phyloP scores from a whole-genome alignment of 1,140 invertebrate species.

The Drosophila kanapiae region DNA sequence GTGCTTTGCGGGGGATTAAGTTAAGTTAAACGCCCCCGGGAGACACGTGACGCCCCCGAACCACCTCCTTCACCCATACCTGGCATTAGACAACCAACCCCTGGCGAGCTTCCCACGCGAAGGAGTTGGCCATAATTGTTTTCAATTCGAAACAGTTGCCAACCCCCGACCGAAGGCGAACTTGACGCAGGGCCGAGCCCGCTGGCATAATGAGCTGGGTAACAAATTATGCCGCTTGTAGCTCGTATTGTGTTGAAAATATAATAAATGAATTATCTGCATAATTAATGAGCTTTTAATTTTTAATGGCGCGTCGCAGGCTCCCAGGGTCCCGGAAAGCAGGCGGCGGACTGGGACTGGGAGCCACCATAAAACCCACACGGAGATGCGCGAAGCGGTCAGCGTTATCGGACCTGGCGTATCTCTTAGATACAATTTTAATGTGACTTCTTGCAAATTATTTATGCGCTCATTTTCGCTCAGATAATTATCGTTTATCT shows the following conservation, averaged over 20 bases:
- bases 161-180: constrained; percentile 3
- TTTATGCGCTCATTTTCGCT: constrained; percentile 84
- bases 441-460: constrained; percentile 85
- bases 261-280: constrained; percentile 84
- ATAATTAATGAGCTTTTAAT: constrained; percentile 85
- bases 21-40: constrained; percentile 44
- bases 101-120: constrained; percentile 17
- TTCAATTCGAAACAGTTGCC: constrained; percentile 74
- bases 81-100: constrained; percentile 44
- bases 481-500: constrained; percentile 85
- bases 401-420: constrained; percentile 65
- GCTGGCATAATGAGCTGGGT: constrained; percentile 68
- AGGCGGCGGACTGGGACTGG: constrained; percentile 21
- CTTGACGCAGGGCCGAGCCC: not conserved
- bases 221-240: constrained; percentile 71
- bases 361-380: constrained; percentile 11
- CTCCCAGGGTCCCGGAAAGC: constrained; percentile 46
- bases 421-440: constrained; percentile 84
- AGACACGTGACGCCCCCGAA: constrained; percentile 56
- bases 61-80: constrained; percentile 13
- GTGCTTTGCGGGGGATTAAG: constrained; percentile 66
- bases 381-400: constrained; percentile 10
- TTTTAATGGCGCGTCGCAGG: constrained; percentile 76
- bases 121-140: constrained; percentile 69
- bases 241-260: constrained; percentile 76